phyloP scores from a whole-genome alignment of 53 echinoderm and acorn worm genomes.

The Glandiceps talaboti region DNA sequence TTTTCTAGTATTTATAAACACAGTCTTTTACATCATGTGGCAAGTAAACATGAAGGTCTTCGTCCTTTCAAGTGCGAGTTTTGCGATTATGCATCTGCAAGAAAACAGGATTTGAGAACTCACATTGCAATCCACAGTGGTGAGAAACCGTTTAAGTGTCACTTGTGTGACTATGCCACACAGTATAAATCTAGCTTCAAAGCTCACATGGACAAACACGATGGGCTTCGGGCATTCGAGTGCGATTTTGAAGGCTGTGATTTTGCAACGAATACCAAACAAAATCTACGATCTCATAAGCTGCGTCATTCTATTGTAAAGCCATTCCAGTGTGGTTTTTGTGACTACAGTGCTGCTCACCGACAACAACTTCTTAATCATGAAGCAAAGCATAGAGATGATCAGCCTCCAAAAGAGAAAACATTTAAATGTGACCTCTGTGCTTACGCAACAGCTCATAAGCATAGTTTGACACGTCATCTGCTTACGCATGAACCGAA shows the following conservation, averaged over 20 bases:
- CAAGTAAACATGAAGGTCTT: slow-evolving; percentile 69
- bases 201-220: slow-evolving; percentile 74
- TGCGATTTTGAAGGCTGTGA: slow-evolving; percentile 45
- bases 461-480: slow-evolving; percentile 67
- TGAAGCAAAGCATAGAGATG: neutral
- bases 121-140: slow-evolving; percentile 59
- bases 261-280: slow-evolving; percentile 58
- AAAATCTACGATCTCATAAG: slow-evolving; percentile 57
- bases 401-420: neutral
- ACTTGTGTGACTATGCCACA: slow-evolving; percentile 56
- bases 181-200: slow-evolving; percentile 45
- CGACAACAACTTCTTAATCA: slow-evolving; percentile 24
- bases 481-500: slow-evolving; percentile 41
- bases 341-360: slow-evolving; percentile 34
- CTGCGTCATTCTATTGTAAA: slow-evolving; percentile 41
- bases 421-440: slow-evolving; percentile 48
- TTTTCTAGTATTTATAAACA: slow-evolving; percentile 87
- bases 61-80: slow-evolving; percentile 64
- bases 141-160: slow-evolving; percentile 51
- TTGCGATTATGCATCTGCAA: slow-evolving; percentile 56
- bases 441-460: slow-evolving; percentile 39
- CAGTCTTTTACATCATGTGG: slow-evolving; percentile 75
- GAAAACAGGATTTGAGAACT: slow-evolving; percentile 65
- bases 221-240: slow-evolving; percentile 41
- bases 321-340: slow-evolving; percentile 35